A percentile compares a stretch with the other conserved stretches of the same genome.
Evolutionary conservation across 2,113 vertebrate genomes (phyloP).

Genomic region (Stictonetta naevosa): DNA sequence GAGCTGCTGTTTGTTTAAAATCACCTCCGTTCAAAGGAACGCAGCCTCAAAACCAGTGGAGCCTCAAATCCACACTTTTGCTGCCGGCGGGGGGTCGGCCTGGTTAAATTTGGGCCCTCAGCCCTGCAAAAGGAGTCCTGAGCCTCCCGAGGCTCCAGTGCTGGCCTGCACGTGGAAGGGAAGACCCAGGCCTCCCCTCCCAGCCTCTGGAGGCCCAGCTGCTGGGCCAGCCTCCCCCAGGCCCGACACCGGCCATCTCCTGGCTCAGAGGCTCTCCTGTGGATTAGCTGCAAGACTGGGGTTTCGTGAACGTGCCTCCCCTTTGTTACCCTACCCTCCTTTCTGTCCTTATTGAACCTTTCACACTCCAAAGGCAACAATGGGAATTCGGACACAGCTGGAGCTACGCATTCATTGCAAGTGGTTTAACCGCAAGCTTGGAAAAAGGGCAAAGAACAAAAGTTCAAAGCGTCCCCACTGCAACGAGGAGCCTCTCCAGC

Average conservation of each 20-base stretch:
- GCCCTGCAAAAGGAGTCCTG: background rate
- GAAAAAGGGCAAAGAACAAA: background rate
- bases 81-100: background rate
- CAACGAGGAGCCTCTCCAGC: background rate
- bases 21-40: background rate
- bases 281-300: too few relatives aligned
- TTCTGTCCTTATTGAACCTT: background rate
- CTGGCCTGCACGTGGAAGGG: background rate
- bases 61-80: background rate
- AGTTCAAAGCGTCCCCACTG: background rate
- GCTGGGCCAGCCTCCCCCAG: background rate
- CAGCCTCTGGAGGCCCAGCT: background rate
- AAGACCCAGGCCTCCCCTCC: background rate
- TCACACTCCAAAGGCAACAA: too few relatives aligned
- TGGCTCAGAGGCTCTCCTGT: background rate
- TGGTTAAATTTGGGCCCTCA: background rate
- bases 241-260: background rate
- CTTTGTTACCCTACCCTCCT: background rate
- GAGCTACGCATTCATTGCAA: background rate
- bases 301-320: background rate
- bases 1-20: background rate
- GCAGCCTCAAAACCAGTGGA: background rate
- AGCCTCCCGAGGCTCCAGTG: background rate
- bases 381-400: too few relatives aligned
- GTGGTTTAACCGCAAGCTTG: background rate